Conservation (phyloP, 2,888 invertebrate genomes). For the Limnephilus rhombicus region DNA sequence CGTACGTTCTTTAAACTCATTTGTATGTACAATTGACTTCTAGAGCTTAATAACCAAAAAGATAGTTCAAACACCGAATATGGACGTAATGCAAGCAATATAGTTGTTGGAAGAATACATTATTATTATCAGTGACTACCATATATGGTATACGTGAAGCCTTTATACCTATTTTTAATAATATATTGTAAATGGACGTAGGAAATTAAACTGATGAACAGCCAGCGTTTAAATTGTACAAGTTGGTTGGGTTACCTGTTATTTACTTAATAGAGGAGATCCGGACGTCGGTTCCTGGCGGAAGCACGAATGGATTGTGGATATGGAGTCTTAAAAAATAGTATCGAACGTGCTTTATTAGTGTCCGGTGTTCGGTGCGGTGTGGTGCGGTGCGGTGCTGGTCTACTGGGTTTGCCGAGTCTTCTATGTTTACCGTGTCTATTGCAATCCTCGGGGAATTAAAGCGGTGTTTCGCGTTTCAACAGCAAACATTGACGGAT, state of each 20-base stretch:
- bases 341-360: constrained; percentile 1
- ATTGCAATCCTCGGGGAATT: background rate
- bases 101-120: too few species aligned
- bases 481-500: background rate
- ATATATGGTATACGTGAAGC: background rate
- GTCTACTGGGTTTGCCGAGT: background rate
- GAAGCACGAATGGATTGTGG: background rate
- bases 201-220: background rate
- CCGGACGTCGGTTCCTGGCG: background rate
- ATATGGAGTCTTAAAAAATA: background rate
- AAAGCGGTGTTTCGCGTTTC: background rate
- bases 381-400: background rate
- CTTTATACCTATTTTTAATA: background rate
- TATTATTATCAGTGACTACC: too few species aligned
- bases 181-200: background rate
- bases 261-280: background rate
- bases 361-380: background rate
- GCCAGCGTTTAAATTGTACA: background rate
- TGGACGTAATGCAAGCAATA: background rate
- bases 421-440: too few species aligned
- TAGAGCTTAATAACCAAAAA: too few species aligned
- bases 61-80: too few species aligned
- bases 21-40: too few species aligned
- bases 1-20: too few species aligned
- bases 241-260: background rate